A percentile compares a stretch with the other conserved stretches of the same genome.
These are phyloP conservation scores for Pseudoatta argentina DNA, from an alignment of 1,140 invertebrate genomes.

Conservation along the genomic window DNA sequence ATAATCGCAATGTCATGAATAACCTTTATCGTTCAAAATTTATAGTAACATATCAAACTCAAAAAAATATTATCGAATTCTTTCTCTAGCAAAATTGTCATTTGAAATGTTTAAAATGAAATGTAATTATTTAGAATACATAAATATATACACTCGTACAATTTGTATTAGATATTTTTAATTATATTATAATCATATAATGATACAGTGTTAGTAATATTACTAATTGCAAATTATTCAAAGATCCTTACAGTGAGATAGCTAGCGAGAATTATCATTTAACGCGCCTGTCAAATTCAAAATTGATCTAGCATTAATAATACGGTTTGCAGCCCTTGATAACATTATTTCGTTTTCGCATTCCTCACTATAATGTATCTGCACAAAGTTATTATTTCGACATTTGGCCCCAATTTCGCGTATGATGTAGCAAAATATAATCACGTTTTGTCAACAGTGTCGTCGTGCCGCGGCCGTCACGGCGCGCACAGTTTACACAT, in stretches of 20 bases:
- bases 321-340: constrained; percentile 23
- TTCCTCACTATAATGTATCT: constrained; percentile 38
- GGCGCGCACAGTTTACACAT: neutral
- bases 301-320: constrained; percentile 44
- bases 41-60: neutral
- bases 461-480: constrained; percentile 5
- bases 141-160: neutral
- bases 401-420: constrained; percentile 22
- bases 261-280: constrained; percentile 13
- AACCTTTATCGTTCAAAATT: neutral
- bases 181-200: neutral
- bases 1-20: neutral
- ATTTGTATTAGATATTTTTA: constrained; percentile 4
- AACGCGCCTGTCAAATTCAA: constrained; percentile 15
- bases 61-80: neutral
- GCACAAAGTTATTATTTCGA: constrained; percentile 44
- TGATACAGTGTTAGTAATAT: neutral
- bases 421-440: constrained; percentile 52
- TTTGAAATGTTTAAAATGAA: neutral
- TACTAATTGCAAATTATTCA: constrained; percentile 20
- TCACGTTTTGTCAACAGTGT: constrained; percentile 49
- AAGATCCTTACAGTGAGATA: constrained; percentile 3
- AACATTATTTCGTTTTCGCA: constrained; percentile 46
- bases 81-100: neutral
- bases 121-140: neutral